Evolutionary conservation across 2,797 vertebrate genomes (phyloP), one percentile per base, ranked within the genome.

Genomic region (Thamnophis elegans): DNA sequence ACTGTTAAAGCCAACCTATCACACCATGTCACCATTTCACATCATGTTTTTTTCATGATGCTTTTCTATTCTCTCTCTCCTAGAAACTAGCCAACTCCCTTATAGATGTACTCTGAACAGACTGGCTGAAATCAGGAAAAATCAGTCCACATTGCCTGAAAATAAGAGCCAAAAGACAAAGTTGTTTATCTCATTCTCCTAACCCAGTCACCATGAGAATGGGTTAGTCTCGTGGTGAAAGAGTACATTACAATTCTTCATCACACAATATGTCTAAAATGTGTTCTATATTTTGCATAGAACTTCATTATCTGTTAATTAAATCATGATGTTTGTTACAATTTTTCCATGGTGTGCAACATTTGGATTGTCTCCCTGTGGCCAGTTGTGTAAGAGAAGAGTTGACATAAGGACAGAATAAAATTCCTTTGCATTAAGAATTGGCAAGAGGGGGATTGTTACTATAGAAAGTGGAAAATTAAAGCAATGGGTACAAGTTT

Each of bases 381-480:
- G 94, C 93, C 90, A 93, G 90, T 95, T 96, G 93, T 96, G 94
- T 92, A 96, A 96, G 92, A 94, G 91, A 95, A 95, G 87, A 95
- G 90, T 96, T 95, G 97, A 95, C 95, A 93, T 47, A 94, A 47
- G 62, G 90, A 93, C 95, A 68, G 88, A 93, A 91, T 94, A 47
- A 92, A 94, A 93, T 91, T 95, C 95, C 92, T 95, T 94, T 95
- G 95, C 95, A 94, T 96, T 94, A 92, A 91, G 94, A 22, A 0
- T 94, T 96, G 96, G 94, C 95, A 92, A 89, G 82, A 56, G 54
- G 47, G 90, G 55, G 91, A 88, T 92, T 95, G 95, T 96, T 96
- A 93, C 95, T 96, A 96, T 95, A 96, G 95, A 94, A 95, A 96
- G 95, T 89, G 92, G 94, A 92, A 94, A 96, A 89, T 26, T 85